phyloP scores from a whole-genome alignment of 1,140 invertebrate species.

The Cyrtorhinus lividipennis region DNA sequence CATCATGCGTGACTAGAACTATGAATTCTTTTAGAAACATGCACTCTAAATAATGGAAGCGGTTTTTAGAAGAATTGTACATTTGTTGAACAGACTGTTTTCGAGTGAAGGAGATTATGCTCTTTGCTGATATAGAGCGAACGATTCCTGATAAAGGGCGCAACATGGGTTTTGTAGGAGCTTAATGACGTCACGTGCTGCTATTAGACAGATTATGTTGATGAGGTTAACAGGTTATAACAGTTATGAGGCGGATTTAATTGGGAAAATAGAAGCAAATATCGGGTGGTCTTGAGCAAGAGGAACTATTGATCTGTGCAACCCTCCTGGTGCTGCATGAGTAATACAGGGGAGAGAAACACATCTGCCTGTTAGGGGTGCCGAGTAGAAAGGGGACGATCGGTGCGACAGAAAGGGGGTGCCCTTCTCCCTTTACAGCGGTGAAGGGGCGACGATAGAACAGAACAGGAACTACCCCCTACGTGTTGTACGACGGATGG shows the following conservation, averaged over 20 bases:
- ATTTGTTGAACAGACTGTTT: no score
- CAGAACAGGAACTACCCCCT: no score
- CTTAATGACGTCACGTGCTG: background rate
- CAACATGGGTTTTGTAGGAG: background rate
- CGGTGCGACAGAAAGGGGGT: no score
- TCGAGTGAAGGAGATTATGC: background rate
- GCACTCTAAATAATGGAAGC: no score
- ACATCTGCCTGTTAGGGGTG: conserved; percentile 2
- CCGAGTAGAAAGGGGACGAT: background rate
- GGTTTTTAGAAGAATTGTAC: background rate
- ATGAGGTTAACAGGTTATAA: background rate
- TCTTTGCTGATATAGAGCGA: background rate
- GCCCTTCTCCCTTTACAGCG: no score
- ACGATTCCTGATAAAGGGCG: background rate
- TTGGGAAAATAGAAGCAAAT: background rate
- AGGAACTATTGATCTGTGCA: background rate
- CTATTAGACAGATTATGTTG: background rate
- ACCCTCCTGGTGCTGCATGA: conserved; percentile 2
- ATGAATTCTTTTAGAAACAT: no score
- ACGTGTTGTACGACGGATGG: no score
- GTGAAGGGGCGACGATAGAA: no score
- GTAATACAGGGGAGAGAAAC: conserved; percentile 4
- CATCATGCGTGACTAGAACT: no score
- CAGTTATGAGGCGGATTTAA: background rate
- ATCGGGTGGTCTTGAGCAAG: background rate